Evolutionary conservation across 2,888 invertebrate species (phyloP).

Genomic region (Dendrolimus pini): DNA sequence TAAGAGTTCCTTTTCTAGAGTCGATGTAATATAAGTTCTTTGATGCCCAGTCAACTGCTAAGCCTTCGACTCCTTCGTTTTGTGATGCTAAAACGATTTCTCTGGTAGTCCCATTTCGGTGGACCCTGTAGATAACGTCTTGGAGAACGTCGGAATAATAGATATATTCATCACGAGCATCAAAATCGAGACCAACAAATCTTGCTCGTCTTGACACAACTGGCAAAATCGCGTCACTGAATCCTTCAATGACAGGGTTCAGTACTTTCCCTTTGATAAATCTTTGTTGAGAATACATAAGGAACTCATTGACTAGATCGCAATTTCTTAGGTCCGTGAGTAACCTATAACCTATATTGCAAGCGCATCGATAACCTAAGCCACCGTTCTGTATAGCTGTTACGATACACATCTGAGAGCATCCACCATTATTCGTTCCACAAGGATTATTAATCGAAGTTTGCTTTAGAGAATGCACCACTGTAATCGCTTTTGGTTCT

Average conservation of each 20-base stretch:
- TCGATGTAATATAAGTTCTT: slow-evolving; percentile 97
- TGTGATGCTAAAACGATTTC: slow-evolving; percentile 96
- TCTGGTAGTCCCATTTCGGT: slow-evolving; percentile 85
- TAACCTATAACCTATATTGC: slow-evolving; percentile 90
- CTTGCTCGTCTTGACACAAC: slow-evolving; percentile 93
- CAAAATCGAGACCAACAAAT: slow-evolving; percentile 97
- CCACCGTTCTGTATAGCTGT: slow-evolving; percentile 84
- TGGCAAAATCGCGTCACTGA: slow-evolving; percentile 96
- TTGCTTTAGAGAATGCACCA: slow-evolving; percentile 87
- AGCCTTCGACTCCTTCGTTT: slow-evolving; percentile 97
- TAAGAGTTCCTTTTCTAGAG: slow-evolving; percentile 94
- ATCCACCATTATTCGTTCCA: slow-evolving; percentile 90
- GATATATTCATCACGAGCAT: slow-evolving; percentile 91
- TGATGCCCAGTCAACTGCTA: slow-evolving; percentile 97
- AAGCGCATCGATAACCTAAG: slow-evolving; percentile 93
- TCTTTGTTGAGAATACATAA: slow-evolving; percentile 96
- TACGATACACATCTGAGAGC: slow-evolving; percentile 96
- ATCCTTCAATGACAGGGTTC: slow-evolving; percentile 91
- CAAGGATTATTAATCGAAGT: slow-evolving; percentile 88
- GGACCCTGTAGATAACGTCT: slow-evolving; percentile 93
- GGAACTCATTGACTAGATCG: slow-evolving; percentile 88
- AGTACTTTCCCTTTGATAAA: slow-evolving; percentile 96
- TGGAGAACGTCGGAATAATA: slow-evolving; percentile 98
- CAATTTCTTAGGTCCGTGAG: slow-evolving; percentile 86
- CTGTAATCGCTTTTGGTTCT: slow-evolving; percentile 90